Evolutionary conservation across 2,797 vertebrate species (phyloP).

Genomic region (Phataginus tricuspis): DNA sequence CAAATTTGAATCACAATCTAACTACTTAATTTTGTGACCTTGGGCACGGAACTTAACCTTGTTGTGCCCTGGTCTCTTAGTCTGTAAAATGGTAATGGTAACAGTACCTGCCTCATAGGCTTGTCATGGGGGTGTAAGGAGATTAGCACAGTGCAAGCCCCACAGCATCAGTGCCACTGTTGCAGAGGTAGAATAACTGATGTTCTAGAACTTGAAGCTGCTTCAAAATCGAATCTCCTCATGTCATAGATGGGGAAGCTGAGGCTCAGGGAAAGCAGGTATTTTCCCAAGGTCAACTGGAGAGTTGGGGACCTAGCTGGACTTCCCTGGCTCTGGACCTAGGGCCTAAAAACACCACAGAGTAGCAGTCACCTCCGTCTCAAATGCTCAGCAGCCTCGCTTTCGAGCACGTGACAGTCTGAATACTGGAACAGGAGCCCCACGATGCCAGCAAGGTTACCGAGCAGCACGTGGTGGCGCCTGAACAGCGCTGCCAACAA

Average conservation of each 20-base stretch:
- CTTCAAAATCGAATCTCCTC: background rate
- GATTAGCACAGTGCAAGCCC: background rate
- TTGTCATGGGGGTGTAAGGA: background rate
- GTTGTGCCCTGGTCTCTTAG: background rate
- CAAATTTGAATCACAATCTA: background rate
- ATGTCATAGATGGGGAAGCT: background rate
- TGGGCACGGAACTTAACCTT: background rate
- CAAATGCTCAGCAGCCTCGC: background rate
- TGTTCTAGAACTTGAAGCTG: too few relatives aligned
- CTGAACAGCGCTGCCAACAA: background rate
- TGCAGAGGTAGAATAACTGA: accelerated
- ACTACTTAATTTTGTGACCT: background rate
- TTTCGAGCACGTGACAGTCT: background rate
- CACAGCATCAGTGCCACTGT: background rate
- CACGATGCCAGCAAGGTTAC: accelerated
- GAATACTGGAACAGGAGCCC: background rate
- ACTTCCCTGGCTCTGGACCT: background rate
- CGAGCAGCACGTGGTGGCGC: background rate
- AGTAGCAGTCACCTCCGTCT: background rate
- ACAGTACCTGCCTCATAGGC: background rate
- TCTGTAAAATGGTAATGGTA: background rate
- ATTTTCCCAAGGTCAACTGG: background rate
- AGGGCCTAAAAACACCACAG: background rate
- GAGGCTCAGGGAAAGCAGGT: background rate
- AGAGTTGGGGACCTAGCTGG: background rate